Base-by-base conservation (phyloP, 35 echinoderm and acorn worm genomes). In the Anneissia japonica region DNA sequence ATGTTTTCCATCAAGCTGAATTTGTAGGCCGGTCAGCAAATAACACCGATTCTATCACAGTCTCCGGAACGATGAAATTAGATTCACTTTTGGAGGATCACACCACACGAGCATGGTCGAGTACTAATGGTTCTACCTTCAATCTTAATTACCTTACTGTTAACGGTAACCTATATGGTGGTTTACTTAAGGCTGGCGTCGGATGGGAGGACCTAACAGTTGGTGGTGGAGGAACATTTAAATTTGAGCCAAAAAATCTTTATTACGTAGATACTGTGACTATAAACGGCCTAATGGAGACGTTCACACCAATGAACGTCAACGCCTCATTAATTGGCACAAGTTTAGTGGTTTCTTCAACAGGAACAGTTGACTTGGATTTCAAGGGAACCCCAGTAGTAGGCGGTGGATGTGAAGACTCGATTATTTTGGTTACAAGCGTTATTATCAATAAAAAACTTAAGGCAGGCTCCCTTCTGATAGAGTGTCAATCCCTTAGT, bases 91-190 rank as follows among this genome's bases (percentile, higher is more conserved):
- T 84, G 0, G 28, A 23, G 38, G 76, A 76, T 33, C 82, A 83
- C 29, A 31, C 14, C 26, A 89, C 55, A 33, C 74, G 83, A 17
- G 35, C 45, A 16, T 93, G 91, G 91, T 80, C 86, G 9, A 30
- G 35, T 9, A 16, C 35, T 39, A 23, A 86, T 0, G 79, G 77
- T 17, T 93, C 91, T 10, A 41, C 76, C 14, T 85, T 93, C 41
- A 83, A 77, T 81, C 41, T 88, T 7, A 83, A 75, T 86, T 38
- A 93, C 77, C 37, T 93, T 29, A 55, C 34, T 40, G 91, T 93
- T 11, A 79, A 30, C 13, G 91, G 91, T 26, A 84, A 36, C 14
- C 74, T 93, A 0, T 37, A 86, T 73, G 91, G 73, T 75, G 91
- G 91, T 17, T 31, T 89, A 17, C 83, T 93, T 2, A 84, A 87